Percentiles rank a stretch among this genome's conserved stretches.
phyloP scores from a whole-genome alignment of 2,888 invertebrate genomes.

The Caenorhabditis imperialis region DNA sequence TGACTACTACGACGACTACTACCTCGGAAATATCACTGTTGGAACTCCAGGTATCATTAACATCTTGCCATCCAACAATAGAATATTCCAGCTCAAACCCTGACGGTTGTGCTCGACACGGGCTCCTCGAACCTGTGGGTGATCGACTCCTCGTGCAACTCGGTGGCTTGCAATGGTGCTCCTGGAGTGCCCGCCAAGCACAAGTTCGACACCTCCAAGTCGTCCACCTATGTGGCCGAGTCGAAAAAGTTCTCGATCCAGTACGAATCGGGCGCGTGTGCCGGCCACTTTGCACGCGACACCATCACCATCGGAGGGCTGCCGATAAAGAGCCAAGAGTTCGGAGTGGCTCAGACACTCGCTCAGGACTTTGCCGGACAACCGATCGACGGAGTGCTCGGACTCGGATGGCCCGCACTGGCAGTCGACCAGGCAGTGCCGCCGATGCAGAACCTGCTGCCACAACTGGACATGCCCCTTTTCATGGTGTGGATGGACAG shows the following conservation, averaged over 20 bases:
- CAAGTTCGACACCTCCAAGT: constrained; percentile 53
- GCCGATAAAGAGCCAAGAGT: constrained; percentile 59
- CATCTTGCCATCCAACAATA: no score
- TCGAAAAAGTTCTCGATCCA: constrained; percentile 9
- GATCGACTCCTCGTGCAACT: constrained; percentile 60
- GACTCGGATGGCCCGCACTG: constrained; percentile 80
- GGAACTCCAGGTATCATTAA: constrained; percentile 77
- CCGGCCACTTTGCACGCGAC: constrained; percentile 63
- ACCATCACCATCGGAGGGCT: constrained; percentile 61
- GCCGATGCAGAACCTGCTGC: constrained; percentile 92
- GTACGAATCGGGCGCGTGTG: constrained; percentile 67
- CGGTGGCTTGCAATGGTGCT: constrained; percentile 64
- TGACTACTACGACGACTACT: constrained; percentile 73
- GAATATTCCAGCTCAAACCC: constrained; percentile 68
- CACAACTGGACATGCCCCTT: constrained; percentile 84
- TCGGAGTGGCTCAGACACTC: constrained; percentile 62
- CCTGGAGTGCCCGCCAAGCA: constrained; percentile 68
- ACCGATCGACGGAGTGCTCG: constrained; percentile 70
- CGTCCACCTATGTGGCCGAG: constrained; percentile 24
- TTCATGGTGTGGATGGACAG: constrained; percentile 92
- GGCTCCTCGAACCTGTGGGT: constrained; percentile 63
- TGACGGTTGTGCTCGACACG: constrained; percentile 48
- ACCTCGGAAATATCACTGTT: constrained; percentile 82
- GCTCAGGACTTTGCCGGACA: constrained; percentile 64
- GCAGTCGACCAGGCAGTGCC: constrained; percentile 92